A percentile compares a stretch with the other conserved stretches of the same genome.
Conservation (phyloP, 1,140 invertebrate species). For the Pectinophora gossypiella region DNA sequence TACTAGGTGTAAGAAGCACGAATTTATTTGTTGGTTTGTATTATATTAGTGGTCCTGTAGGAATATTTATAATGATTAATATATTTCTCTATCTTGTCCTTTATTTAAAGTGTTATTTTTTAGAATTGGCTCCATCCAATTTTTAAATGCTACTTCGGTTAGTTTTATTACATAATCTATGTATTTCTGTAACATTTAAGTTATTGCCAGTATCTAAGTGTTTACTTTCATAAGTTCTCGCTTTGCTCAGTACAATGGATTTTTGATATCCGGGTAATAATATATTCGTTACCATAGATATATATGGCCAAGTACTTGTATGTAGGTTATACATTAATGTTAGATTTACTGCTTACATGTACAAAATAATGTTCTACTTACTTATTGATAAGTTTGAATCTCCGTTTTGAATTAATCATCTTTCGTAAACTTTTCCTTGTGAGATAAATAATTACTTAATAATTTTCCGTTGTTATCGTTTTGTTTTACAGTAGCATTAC, state of each 20-base stretch:
- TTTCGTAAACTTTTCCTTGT: no score
- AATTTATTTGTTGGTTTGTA: conserved; percentile 74
- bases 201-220: background rate
- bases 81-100: conserved; percentile 46
- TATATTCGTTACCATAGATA: conserved; percentile 67
- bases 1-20: conserved; percentile 66
- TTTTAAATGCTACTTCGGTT: no score
- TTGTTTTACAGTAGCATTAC: conserved; percentile 45
- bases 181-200: background rate
- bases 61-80: conserved; percentile 58
- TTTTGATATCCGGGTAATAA: conserved; percentile 39
- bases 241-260: conserved; percentile 58
- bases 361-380: conserved; percentile 47
- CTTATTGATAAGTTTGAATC: conserved; percentile 20
- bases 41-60: conserved; percentile 48
- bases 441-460: no score
- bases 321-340: conserved; percentile 39
- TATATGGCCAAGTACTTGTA: conserved; percentile 64
- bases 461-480: no score
- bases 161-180: background rate
- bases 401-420: no score
- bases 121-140: background rate
- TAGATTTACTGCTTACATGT: conserved; percentile 53
- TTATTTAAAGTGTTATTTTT: conserved; percentile 19
- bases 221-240: conserved; percentile 29